Conservation (phyloP, 2,888 invertebrate genomes). For the Achlya flavicornis region DNA sequence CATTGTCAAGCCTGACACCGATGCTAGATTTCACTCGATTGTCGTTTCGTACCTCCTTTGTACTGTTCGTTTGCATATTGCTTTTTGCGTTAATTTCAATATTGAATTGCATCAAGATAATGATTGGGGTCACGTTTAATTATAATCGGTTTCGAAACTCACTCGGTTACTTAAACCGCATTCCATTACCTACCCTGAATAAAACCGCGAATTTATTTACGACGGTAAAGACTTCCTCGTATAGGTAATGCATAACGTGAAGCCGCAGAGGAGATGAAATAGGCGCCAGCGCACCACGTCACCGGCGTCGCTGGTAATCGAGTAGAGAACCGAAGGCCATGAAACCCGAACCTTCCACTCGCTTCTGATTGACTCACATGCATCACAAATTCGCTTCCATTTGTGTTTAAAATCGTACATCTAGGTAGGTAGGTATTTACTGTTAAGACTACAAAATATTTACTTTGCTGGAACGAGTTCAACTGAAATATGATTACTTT, state of each 20-base stretch:
- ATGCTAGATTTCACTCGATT: slow-evolving; percentile 42
- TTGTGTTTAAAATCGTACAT: slow-evolving; percentile 30
- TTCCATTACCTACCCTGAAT: slow-evolving; percentile 36
- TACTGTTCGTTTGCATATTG: slow-evolving; percentile 8
- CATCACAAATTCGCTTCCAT: slow-evolving; percentile 28
- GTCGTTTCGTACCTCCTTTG: slow-evolving; percentile 20
- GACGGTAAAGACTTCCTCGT: slow-evolving; percentile 49
- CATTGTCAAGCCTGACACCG: slow-evolving; percentile 34
- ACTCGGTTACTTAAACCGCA: slow-evolving; percentile 35
- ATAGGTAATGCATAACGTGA: slow-evolving; percentile 52
- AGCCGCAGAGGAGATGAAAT: slow-evolving; percentile 58
- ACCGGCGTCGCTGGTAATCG: slow-evolving; percentile 76
- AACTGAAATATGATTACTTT: not conserved
- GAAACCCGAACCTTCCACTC: slow-evolving; percentile 76
- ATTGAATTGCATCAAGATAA: slow-evolving; percentile 14
- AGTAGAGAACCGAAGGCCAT: slow-evolving; percentile 76
- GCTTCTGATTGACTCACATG: slow-evolving; percentile 58
- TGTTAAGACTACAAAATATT: slow-evolving; percentile 22
- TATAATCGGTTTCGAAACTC: slow-evolving; percentile 28
- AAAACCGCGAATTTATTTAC: slow-evolving; percentile 31
- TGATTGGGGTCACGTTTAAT: slow-evolving; percentile 29
- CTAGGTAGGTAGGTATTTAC: slow-evolving; percentile 12
- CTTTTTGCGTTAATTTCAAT: slow-evolving; percentile 19
- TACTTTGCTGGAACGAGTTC: slow-evolving; percentile 2
- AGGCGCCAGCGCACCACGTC: slow-evolving; percentile 73